These are phyloP conservation scores for Strigops habroptila DNA, from an alignment of 2,113 vertebrate genomes.

Conservation along the genomic window DNA sequence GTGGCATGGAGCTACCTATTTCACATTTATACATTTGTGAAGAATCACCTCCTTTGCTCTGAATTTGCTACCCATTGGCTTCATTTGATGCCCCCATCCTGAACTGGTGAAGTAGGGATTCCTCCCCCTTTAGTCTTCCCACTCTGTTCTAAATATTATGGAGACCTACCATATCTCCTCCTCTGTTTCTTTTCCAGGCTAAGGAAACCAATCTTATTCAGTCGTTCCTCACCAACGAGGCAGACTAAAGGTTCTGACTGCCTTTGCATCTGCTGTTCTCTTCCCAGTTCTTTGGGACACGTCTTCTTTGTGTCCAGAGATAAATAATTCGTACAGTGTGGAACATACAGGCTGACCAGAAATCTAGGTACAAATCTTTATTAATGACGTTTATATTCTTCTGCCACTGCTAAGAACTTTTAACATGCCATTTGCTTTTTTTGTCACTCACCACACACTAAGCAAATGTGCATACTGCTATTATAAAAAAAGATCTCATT, in stretches of 20 bases:
- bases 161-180: neutral
- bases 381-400: neutral
- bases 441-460: neutral
- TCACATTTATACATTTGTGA: neutral
- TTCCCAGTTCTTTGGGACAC: neutral
- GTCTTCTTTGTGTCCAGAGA: neutral
- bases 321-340: neutral
- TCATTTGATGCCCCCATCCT: neutral
- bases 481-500: neutral
- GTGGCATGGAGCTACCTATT: neutral
- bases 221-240: fast-evolving
- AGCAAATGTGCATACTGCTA: neutral
- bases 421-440: neutral
- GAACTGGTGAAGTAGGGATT: neutral
- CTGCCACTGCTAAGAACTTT: neutral
- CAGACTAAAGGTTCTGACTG: neutral
- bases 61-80: neutral
- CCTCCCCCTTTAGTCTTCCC: neutral
- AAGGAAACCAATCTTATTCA: neutral
- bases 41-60: neutral
- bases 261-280: neutral
- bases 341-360: neutral
- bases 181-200: neutral
- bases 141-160: neutral
- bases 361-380: neutral